These are phyloP conservation scores for Protosalanx chinensis DNA, from an alignment of 2,797 vertebrate species.

Conservation along the genomic window DNA sequence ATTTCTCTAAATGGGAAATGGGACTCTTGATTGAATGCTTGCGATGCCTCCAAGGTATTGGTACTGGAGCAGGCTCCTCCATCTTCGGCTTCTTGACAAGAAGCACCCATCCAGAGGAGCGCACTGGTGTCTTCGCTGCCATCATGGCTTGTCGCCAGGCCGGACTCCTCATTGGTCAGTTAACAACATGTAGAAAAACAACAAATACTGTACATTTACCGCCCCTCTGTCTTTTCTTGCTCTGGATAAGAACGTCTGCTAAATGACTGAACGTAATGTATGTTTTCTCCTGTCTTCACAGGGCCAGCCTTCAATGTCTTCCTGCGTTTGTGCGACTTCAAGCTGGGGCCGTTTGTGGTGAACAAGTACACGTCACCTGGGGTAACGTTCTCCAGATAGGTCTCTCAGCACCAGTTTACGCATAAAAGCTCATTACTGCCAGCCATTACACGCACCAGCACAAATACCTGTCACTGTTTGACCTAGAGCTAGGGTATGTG, in stretches of 20 bases:
- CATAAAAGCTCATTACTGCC: no score
- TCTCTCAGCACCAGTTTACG: slow-evolving; percentile 49
- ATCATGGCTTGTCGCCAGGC: slow-evolving; percentile 83
- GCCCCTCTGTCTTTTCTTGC: no score
- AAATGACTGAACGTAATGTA: background rate
- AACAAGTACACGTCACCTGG: slow-evolving; percentile 82
- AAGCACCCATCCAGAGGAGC: slow-evolving; percentile 73
- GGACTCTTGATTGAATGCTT: background rate
- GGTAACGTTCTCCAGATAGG: slow-evolving; percentile 58
- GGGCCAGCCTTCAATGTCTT: slow-evolving; percentile 77
- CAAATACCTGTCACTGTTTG: no score
- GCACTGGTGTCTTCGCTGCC: slow-evolving; percentile 77
- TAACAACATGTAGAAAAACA: no score
- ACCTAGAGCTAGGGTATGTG: no score
- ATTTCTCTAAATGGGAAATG: background rate
- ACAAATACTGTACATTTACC: no score
- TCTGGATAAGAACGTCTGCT: no score
- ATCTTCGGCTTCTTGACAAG: slow-evolving; percentile 81
- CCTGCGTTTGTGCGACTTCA: slow-evolving; percentile 81
- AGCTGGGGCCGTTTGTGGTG: slow-evolving; percentile 79
- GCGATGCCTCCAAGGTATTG: slow-evolving; percentile 67
- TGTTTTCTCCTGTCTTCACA: background rate
- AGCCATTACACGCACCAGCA: no score
- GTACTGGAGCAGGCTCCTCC: slow-evolving; percentile 78
- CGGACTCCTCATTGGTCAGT: slow-evolving; percentile 82